Percentiles rank a stretch among this genome's conserved stretches.
These are phyloP conservation scores for Xenus cinereus DNA, from an alignment of 2,113 vertebrate species.

Conservation along the genomic window DNA sequence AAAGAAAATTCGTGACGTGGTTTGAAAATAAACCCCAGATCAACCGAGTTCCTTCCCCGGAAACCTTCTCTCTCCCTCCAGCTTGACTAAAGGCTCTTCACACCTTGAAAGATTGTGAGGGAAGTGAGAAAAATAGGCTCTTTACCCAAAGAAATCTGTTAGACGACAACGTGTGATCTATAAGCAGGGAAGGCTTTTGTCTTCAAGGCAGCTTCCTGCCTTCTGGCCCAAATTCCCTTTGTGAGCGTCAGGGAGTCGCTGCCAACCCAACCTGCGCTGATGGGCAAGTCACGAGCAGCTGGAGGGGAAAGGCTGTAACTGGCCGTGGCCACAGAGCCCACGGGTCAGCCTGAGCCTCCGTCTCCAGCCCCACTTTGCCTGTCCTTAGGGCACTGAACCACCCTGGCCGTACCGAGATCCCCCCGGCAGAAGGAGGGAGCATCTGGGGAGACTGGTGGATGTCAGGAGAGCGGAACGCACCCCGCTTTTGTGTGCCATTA, in stretches of 20 bases:
- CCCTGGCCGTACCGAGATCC: accelerated
- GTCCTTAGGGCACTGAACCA: background rate
- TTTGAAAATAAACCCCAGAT: background rate
- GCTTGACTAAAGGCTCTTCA: constrained; percentile 12
- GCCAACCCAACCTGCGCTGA: background rate
- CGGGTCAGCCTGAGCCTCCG: accelerated
- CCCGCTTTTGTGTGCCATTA: background rate
- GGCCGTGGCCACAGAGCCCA: accelerated
- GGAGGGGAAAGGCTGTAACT: background rate
- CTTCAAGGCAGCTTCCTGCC: background rate
- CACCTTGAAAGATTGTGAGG: background rate
- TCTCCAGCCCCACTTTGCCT: background rate
- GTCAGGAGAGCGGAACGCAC: background rate
- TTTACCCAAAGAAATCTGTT: background rate
- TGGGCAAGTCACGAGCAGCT: background rate
- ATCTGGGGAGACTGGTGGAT: background rate
- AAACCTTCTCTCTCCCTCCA: background rate
- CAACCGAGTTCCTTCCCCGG: background rate
- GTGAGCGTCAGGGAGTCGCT: accelerated
- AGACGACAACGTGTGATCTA: background rate
- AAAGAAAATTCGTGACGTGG: background rate
- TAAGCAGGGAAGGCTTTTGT: background rate
- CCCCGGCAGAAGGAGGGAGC: background rate
- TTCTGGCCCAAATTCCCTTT: background rate
- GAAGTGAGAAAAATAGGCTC: constrained; percentile 7